A percentile compares a stretch with the other conserved stretches of the same genome.
Evolutionary conservation across 2,797 vertebrate species (phyloP).

Genomic region (Balearica regulorum): DNA sequence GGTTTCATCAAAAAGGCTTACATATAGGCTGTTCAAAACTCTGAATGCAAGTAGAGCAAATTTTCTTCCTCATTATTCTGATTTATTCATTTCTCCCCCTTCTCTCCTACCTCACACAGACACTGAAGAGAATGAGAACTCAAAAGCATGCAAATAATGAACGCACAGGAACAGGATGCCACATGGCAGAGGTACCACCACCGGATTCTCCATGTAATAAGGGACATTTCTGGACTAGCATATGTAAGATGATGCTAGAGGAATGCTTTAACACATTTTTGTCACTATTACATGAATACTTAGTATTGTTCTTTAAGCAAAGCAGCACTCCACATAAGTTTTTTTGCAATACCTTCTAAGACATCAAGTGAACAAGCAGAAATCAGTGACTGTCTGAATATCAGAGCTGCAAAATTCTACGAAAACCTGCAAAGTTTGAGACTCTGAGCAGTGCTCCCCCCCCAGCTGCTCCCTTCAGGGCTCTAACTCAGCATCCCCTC

Average conservation of each 20-base stretch:
- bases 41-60: background rate
- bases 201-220: background rate
- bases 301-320: background rate
- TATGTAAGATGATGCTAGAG: background rate
- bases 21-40: background rate
- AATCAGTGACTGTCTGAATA: background rate
- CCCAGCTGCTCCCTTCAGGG: background rate
- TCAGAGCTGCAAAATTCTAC: background rate
- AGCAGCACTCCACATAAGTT: background rate
- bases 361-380: background rate
- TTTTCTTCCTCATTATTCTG: background rate
- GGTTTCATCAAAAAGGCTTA: background rate
- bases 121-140: background rate
- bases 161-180: background rate
- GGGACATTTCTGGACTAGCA: background rate
- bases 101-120: background rate
- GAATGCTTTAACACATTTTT: background rate
- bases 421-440: background rate
- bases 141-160: background rate
- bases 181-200: background rate
- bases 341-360: background rate
- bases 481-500: background rate
- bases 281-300: background rate
- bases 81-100: background rate
- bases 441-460: fast-evolving